Percentiles rank a stretch among this genome's conserved stretches.
phyloP scores from a whole-genome alignment of 2,888 invertebrate genomes.

The Lasioglossum morio region DNA sequence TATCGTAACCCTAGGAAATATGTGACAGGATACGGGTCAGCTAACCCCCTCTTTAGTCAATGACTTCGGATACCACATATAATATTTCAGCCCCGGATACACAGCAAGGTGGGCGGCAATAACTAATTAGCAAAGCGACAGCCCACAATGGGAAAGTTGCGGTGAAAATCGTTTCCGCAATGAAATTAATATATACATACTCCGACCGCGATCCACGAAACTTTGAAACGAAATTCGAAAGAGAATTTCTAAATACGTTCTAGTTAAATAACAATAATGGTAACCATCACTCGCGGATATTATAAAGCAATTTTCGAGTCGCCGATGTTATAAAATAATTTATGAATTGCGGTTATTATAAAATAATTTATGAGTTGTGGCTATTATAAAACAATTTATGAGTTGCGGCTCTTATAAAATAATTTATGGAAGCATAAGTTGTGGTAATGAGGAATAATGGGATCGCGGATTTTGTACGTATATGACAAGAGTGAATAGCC shows the following conservation, averaged over 20 bases:
- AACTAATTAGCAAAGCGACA: conserved; percentile 1
- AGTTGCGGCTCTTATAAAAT: too few relatives aligned
- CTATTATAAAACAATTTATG: background rate
- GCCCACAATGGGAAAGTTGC: background rate
- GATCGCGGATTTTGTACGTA: background rate
- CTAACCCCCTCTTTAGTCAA: background rate
- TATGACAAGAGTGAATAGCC: too few relatives aligned
- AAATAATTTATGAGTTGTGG: background rate
- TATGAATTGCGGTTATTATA: background rate
- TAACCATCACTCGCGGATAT: background rate
- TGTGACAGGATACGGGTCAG: background rate
- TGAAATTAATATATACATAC: background rate
- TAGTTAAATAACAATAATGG: background rate
- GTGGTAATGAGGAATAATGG: background rate
- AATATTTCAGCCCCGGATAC: background rate
- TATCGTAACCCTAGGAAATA: background rate
- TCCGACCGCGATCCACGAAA: background rate
- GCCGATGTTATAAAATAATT: background rate
- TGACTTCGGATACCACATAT: background rate
- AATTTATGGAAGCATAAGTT: background rate
- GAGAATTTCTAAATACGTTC: background rate
- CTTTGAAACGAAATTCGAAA: background rate
- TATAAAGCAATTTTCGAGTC: background rate
- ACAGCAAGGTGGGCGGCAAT: background rate
- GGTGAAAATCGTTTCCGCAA: background rate